Base-by-base conservation (phyloP, 2,113 vertebrate species). In the Struthio camelus region DNA sequence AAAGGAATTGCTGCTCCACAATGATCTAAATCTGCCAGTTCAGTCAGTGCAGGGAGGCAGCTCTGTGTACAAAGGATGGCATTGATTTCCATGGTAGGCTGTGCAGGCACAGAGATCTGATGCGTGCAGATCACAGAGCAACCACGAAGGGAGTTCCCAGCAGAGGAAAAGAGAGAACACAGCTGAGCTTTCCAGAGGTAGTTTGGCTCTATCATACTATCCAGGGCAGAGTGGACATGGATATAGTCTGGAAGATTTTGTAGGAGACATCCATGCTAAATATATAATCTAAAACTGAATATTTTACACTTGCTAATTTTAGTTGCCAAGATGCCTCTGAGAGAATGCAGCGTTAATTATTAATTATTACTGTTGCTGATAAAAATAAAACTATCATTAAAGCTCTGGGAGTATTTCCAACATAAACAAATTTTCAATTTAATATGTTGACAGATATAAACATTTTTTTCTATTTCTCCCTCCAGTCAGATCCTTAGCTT, bases 371-470 rank as follows among this genome's bases (percentile, higher is more conserved):
- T 91, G n/a, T 85, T 87, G 75, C 51, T 92, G 89, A 71, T 91
- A 95, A 97, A 96, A 97, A 93, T 93, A 96, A 94, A 72, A 50
- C 54, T 94, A 75, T 80, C 81, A 91, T 94, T 94, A 96, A 91
- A 59, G 34, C 76, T 94, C 94, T 89, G 95, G 81, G 81, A 96
- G 7, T 83, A 58, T 87, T 94, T 95, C 84, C 95, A 97, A 87
- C 54, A 90, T 59, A 75, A 94, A 92, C 66, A 96, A 85, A 75
- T 46, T 93, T 95, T 89, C 67, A 59, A 34, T 87, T 89, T 93
- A 80, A 64, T 90, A 87, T 94, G 82, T 91, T 95, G 92, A 94
- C 78, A 64, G 36, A 75, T 77, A 89, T 50, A 93, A 95, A 87
- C 5, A 62, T 53, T 73, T 89, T 72, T 89, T 16, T 80, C 75